A percentile compares a stretch with the other conserved stretches of the same genome.
Evolutionary conservation across 2,888 invertebrate species (phyloP).

Genomic region (Charanyca ferruginea): DNA sequence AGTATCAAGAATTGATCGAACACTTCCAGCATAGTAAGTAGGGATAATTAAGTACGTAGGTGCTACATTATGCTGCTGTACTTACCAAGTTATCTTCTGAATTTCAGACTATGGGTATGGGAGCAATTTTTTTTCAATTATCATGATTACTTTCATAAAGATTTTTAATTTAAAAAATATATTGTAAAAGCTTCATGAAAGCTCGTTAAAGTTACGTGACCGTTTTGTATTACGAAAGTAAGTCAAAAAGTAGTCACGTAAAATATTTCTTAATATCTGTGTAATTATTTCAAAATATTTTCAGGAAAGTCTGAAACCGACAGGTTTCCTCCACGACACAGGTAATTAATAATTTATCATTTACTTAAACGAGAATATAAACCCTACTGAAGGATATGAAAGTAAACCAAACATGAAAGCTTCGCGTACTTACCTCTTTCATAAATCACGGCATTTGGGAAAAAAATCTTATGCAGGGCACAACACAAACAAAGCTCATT

Average conservation of each 20-base stretch:
- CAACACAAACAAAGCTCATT: conserved; percentile 56
- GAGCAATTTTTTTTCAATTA: no score
- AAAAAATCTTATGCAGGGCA: conserved; percentile 39
- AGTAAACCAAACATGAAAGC: conserved; percentile 14
- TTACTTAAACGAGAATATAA: background rate
- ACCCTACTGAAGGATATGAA: background rate
- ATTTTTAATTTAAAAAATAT: no score
- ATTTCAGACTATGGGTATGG: no score
- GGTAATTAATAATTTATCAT: no score
- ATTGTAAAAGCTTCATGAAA: conserved; percentile 16
- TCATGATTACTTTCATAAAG: background rate
- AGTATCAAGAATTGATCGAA: background rate
- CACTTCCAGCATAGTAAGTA: background rate
- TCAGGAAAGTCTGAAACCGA: background rate
- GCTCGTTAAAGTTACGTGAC: conserved; percentile 2
- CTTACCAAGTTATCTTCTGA: no score
- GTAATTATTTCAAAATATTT: conserved; percentile 14
- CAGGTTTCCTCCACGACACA: background rate
- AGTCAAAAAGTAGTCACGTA: conserved; percentile 22
- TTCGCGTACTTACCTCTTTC: conserved; percentile 62
- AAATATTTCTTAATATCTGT: background rate
- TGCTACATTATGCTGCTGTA: no score
- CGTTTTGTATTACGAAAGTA: conserved; percentile 29
- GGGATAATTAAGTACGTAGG: no score
- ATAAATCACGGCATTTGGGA: conserved; percentile 55